phyloP scores from a whole-genome alignment of 2,888 invertebrate genomes.

The Hydraecia micacea region DNA sequence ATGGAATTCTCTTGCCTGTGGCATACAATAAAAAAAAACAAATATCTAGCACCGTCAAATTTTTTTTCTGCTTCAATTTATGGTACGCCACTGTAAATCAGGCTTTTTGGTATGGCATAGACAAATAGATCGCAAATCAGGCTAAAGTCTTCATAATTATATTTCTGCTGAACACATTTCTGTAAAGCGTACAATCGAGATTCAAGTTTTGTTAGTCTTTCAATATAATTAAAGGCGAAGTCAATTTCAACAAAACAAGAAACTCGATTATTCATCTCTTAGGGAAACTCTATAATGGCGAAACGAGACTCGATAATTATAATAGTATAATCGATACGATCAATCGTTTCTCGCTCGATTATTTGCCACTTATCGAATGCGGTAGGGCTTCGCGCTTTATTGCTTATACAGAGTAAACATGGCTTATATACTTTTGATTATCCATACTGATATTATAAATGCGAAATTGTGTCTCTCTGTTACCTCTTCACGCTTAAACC shows the following conservation, averaged over 20 bases:
- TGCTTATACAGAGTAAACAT: conserved; percentile 16
- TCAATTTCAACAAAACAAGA: conserved; percentile 24
- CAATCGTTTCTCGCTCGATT: conserved; percentile 44
- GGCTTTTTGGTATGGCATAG: neutral
- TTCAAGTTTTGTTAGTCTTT: conserved; percentile 43
- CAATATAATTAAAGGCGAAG: conserved; percentile 40
- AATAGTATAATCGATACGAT: conserved; percentile 39
- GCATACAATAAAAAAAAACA: neutral
- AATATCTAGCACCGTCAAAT: neutral
- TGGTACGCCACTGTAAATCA: neutral
- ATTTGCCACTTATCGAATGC: conserved; percentile 38
- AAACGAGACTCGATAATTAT: neutral
- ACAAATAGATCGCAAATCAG: neutral
- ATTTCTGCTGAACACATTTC: conserved; percentile 1
- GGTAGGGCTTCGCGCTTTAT: conserved; percentile 39
- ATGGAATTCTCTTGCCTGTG: neutral
- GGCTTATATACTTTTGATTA: neutral
- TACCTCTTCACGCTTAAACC: no score
- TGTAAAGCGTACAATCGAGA: neutral
- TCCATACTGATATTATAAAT: no score
- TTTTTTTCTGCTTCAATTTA: neutral
- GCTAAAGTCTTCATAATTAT: neutral
- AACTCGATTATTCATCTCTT: conserved; percentile 20
- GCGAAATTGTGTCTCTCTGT: no score
- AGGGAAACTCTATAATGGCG: conserved; percentile 10